A percentile compares a stretch with the other conserved stretches of the same genome.
phyloP scores from a whole-genome alignment of 30 jellyfish, hydroid and myxozoan genomes.

The Aurelia sp. region DNA sequence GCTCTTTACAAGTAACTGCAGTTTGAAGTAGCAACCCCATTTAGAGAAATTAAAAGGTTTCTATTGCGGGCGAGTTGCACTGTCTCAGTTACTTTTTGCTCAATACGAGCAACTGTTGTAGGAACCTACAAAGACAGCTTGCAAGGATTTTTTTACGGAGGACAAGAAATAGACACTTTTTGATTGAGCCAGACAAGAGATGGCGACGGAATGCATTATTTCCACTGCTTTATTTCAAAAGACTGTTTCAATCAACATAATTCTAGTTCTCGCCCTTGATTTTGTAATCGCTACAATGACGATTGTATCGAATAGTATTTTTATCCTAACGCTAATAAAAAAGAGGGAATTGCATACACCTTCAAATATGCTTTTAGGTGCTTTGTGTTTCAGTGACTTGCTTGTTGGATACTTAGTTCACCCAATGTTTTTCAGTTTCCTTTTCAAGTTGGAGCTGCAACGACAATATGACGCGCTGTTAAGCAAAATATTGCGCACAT shows the following conservation, averaged over 20 bases:
- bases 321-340: background rate
- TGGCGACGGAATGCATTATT: too few species aligned
- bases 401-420: background rate
- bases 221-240: too few species aligned
- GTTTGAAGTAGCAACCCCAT: too few species aligned
- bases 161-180: too few species aligned
- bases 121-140: too few species aligned
- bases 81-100: too few species aligned
- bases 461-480: background rate
- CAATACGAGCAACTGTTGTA: too few species aligned
- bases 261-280: background rate
- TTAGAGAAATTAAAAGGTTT: too few species aligned
- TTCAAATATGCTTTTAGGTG: slow-evolving; percentile 1
- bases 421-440: background rate
- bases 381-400: background rate
- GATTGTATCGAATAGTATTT: background rate
- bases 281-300: background rate
- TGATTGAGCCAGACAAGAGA: too few species aligned
- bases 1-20: too few species aligned
- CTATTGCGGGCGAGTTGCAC: too few species aligned
- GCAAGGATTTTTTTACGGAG: too few species aligned
- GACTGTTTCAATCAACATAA: background rate
- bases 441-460: background rate
- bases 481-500: background rate
- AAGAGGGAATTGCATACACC: background rate